Evolutionary conservation across 2,888 invertebrate genomes (phyloP).

Genomic region (Chloroclysta siterata): DNA sequence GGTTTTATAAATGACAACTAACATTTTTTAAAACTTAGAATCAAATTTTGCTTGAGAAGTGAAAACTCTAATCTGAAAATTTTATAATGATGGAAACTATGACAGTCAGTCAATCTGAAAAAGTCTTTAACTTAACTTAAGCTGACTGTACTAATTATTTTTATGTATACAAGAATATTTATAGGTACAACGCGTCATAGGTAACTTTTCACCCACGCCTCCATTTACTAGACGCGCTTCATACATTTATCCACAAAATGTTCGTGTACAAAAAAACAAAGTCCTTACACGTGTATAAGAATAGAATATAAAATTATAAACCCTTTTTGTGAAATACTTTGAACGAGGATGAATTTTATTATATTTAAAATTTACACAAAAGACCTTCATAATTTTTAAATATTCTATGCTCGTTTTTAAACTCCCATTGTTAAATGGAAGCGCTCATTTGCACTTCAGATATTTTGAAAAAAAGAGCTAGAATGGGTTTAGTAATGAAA

Average conservation of each 20-base stretch:
- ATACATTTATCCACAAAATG: not conserved
- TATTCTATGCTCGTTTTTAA: slow-evolving; percentile 46
- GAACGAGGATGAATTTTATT: slow-evolving; percentile 9
- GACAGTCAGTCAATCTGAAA: too few species aligned
- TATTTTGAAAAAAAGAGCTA: slow-evolving; percentile 47
- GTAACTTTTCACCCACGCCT: too few species aligned
- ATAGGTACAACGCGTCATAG: too few species aligned
- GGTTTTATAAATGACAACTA: too few species aligned
- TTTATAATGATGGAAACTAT: too few species aligned
- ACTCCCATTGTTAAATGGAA: slow-evolving; percentile 49
- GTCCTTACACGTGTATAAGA: not conserved
- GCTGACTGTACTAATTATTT: too few species aligned
- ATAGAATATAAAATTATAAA: slow-evolving; percentile 2
- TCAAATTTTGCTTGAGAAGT: too few species aligned
- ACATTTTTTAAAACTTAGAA: too few species aligned
- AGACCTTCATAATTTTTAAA: slow-evolving; percentile 16
- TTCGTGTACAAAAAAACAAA: not conserved
- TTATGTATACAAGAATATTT: too few species aligned
- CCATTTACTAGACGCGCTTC: too few species aligned
- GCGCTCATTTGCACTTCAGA: slow-evolving; percentile 47
- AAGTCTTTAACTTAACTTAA: too few species aligned
- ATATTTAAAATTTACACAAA: slow-evolving; percentile 2
- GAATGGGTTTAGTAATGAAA: slow-evolving; percentile 53
- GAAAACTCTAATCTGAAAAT: too few species aligned
- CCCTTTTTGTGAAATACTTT: slow-evolving; percentile 5